Conservation (phyloP, 2,888 invertebrate genomes). For the Mycalesis mineus region DNA sequence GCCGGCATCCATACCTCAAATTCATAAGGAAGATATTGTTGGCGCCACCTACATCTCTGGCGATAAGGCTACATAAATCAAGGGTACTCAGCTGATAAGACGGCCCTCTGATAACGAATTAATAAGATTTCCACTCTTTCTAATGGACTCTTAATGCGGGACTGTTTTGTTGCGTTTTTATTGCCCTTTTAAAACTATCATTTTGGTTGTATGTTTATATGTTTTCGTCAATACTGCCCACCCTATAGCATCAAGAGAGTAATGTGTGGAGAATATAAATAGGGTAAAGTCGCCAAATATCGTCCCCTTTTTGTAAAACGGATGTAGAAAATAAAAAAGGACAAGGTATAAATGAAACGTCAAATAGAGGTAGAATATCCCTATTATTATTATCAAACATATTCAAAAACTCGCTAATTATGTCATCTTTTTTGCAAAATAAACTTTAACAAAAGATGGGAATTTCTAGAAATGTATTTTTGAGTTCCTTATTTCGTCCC, state of each 20-base stretch:
- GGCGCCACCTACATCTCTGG: slow-evolving; percentile 43
- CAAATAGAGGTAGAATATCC: no score
- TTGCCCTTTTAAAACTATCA: slow-evolving; percentile 24
- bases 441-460: no score
- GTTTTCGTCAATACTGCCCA: neutral
- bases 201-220: neutral
- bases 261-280: no score
- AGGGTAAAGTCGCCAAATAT: no score
- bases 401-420: no score
- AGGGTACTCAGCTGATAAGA: slow-evolving; percentile 40
- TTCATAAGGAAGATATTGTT: slow-evolving; percentile 35
- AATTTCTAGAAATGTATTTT: no score
- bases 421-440: no score
- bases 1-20: slow-evolving; percentile 30
- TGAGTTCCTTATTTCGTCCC: no score
- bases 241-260: neutral
- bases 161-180: slow-evolving; percentile 29
- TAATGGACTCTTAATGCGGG: slow-evolving; percentile 41
- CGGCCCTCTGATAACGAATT: slow-evolving; percentile 38
- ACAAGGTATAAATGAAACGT: no score
- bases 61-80: slow-evolving; percentile 48
- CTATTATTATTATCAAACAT: no score
- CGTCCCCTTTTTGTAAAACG: no score
- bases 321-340: no score
- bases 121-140: slow-evolving; percentile 35